These are phyloP conservation scores for Elymnias hypermnestra DNA, from an alignment of 1,140 invertebrate species.

Conservation along the genomic window DNA sequence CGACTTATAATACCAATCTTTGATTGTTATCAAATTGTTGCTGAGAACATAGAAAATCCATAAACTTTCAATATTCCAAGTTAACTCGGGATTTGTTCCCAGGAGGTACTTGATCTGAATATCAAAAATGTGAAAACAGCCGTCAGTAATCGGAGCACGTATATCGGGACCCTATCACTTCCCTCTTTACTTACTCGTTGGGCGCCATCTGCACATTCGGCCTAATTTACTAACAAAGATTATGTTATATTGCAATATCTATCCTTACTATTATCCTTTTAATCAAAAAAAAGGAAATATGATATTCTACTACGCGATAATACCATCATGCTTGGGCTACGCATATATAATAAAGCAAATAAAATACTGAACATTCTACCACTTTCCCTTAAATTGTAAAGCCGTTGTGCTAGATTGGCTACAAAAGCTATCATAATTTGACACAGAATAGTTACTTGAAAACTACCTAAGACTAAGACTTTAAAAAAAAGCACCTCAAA, in stretches of 20 bases:
- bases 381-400: too few species aligned
- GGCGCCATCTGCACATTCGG: conserved; percentile 47
- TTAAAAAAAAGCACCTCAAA: too few species aligned
- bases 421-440: too few species aligned
- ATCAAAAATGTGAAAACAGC: conserved; percentile 72
- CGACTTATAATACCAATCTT: conserved; percentile 25
- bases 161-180: conserved; percentile 72
- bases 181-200: conserved; percentile 69
- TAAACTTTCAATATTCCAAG: conserved; percentile 73
- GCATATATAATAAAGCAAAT: too few species aligned
- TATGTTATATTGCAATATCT: neutral
- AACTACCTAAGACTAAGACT: too few species aligned
- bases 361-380: too few species aligned
- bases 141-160: conserved; percentile 69
- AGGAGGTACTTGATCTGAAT: conserved; percentile 68
- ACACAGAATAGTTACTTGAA: too few species aligned
- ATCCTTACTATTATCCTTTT: too few species aligned
- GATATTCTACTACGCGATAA: too few species aligned
- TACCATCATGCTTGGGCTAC: too few species aligned
- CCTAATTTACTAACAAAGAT: conserved; percentile 1
- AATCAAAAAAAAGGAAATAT: too few species aligned
- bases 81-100: conserved; percentile 71
- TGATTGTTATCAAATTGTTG: conserved; percentile 53
- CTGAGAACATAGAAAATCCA: conserved; percentile 69
- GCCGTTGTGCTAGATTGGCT: too few species aligned